A percentile compares a stretch with the other conserved stretches of the same genome.
Evolutionary conservation across 2,113 vertebrate genomes (phyloP).

Genomic region (Pluvialis apricaria): DNA sequence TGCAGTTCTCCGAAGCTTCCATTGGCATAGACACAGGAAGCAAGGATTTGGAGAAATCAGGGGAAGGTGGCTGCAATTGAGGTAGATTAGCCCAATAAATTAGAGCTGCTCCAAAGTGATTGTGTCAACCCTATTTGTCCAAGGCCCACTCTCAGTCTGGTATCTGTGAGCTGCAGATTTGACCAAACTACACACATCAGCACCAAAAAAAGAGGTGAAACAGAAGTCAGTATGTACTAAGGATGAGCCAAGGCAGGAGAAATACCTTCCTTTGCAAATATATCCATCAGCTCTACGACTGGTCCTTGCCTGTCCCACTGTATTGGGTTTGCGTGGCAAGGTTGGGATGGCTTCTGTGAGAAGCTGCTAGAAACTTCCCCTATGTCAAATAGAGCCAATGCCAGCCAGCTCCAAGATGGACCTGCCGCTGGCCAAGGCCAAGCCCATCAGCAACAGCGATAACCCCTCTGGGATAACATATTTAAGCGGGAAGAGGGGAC

Average conservation of each 20-base stretch:
- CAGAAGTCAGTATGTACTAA: background rate
- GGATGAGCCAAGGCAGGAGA: background rate
- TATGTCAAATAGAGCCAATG: background rate
- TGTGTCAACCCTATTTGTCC: background rate
- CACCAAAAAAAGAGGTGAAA: background rate
- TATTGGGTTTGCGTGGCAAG: background rate
- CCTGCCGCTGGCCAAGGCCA: background rate
- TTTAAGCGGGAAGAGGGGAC: background rate
- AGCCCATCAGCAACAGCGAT: background rate
- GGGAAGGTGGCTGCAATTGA: background rate
- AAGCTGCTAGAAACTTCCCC: background rate
- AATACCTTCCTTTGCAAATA: background rate
- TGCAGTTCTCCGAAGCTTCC: background rate
- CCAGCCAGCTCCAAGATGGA: background rate
- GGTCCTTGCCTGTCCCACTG: background rate
- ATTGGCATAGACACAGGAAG: background rate
- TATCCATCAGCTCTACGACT: background rate
- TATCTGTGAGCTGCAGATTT: background rate
- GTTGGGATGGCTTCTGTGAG: background rate
- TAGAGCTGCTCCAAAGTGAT: background rate
- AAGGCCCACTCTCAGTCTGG: background rate
- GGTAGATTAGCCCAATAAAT: background rate
- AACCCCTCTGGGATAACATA: background rate
- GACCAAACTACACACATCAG: background rate
- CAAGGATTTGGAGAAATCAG: background rate